Conservation (phyloP, 2,113 vertebrate species). For the Sylvietta virens region DNA sequence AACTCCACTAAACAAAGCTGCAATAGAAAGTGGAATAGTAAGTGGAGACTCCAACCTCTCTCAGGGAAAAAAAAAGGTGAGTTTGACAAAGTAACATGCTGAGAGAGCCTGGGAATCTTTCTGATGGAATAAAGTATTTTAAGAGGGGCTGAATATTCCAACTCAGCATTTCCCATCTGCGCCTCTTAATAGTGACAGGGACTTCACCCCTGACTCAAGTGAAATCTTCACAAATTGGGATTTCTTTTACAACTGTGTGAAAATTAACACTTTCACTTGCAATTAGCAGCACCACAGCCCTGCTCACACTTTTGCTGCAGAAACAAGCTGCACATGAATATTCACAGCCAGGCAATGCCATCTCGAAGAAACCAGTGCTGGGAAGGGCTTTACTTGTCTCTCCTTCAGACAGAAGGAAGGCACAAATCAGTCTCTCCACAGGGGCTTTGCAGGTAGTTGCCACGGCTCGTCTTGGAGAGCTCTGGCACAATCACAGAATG, state of each 20-base stretch:
- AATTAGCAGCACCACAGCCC: background rate
- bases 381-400: background rate
- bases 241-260: background rate
- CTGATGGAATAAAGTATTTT: background rate
- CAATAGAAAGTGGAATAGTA: background rate
- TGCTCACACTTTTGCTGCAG: background rate
- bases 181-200: background rate
- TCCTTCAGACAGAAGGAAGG: background rate
- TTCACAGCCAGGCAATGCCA: background rate
- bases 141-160: background rate
- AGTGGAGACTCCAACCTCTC: background rate
- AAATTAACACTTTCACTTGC: slow-evolving; percentile 50
- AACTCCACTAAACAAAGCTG: slow-evolving; percentile 29
- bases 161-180: slow-evolving; percentile 4
- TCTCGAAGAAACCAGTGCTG: background rate
- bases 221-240: background rate
- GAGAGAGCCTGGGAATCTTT: background rate
- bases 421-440: background rate
- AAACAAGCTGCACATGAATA: slow-evolving; percentile 5
- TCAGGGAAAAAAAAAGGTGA: background rate
- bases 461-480: background rate
- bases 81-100: background rate
- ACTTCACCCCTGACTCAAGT: background rate
- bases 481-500: background rate
- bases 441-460: background rate